Conservation (phyloP, 2,797 vertebrate genomes). For the Gymnocypris eckloni region DNA sequence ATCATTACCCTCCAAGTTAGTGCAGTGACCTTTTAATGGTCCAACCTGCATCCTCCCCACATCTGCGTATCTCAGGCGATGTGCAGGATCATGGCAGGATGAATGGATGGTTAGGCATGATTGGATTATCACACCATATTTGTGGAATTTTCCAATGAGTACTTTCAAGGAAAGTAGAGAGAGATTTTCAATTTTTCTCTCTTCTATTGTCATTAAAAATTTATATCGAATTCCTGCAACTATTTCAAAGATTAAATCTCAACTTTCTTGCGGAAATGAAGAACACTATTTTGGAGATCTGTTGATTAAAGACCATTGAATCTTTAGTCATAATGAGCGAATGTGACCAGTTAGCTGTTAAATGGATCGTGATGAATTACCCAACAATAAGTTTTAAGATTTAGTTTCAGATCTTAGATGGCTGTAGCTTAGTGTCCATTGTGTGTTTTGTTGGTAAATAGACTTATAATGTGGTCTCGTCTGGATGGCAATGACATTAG, state of each 20-base stretch:
- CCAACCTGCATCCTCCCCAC: constrained; percentile 17
- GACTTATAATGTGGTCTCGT: neutral
- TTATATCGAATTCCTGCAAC: constrained; percentile 4
- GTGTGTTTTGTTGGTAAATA: constrained; percentile 22
- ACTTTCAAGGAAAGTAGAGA: neutral
- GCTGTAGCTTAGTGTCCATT: constrained; percentile 15
- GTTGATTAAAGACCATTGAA: constrained; percentile 42
- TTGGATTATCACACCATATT: constrained; percentile 13
- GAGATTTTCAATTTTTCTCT: neutral
- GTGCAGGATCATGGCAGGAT: neutral
- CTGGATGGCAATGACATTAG: constrained; percentile 8
- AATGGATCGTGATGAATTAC: constrained; percentile 44
- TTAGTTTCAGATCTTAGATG: constrained; percentile 22
- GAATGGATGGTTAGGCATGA: constrained; percentile 10
- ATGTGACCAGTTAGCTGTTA: constrained; percentile 39
- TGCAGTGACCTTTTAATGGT: constrained; percentile 39
- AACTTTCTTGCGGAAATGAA: constrained; percentile 11
- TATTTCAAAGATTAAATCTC: neutral
- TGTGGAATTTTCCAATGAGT: neutral
- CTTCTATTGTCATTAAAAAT: constrained; percentile 3
- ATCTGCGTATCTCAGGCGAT: constrained; percentile 31
- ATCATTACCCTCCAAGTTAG: constrained; percentile 56
- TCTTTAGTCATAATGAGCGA: constrained; percentile 41
- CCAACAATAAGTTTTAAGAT: constrained; percentile 37
- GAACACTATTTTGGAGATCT: constrained; percentile 33